phyloP scores from a whole-genome alignment of 2,888 invertebrate species.

The Opisthograptis luteolata region DNA sequence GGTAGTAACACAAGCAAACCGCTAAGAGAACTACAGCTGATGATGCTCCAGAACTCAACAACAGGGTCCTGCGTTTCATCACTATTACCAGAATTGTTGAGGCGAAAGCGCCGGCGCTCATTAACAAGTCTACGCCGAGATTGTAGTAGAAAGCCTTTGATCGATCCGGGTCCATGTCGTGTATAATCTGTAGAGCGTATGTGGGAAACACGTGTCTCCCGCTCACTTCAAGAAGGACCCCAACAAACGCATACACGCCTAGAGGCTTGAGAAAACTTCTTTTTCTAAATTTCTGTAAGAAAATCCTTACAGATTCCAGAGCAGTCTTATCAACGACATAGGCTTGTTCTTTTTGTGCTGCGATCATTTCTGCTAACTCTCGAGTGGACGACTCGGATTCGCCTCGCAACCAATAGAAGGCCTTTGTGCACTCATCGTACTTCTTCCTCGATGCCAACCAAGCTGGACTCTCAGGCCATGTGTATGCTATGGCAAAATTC shows the following conservation, averaged over 20 bases:
- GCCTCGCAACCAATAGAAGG: constrained; percentile 79
- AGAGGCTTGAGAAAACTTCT: constrained; percentile 61
- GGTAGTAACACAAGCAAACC: background rate
- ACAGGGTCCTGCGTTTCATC: constrained; percentile 54
- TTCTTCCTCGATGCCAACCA: constrained; percentile 39
- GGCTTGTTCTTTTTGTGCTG: constrained; percentile 41
- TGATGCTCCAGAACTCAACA: constrained; percentile 56
- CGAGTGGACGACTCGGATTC: constrained; percentile 57
- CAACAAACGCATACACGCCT: constrained; percentile 47
- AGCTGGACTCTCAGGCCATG: constrained; percentile 47
- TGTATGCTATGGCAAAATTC: constrained; percentile 31
- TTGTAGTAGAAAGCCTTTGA: constrained; percentile 55
- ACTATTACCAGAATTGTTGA: constrained; percentile 57
- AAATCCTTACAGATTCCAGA: constrained; percentile 24
- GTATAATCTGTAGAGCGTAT: constrained; percentile 61
- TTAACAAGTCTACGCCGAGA: constrained; percentile 56
- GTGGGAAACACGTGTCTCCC: constrained; percentile 63
- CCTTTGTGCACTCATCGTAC: constrained; percentile 31
- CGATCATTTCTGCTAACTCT: constrained; percentile 53
- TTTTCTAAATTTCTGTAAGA: constrained; percentile 53
- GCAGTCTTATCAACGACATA: constrained; percentile 14
- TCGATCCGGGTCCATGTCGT: constrained; percentile 51
- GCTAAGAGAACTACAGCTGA: constrained; percentile 39
- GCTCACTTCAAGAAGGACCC: constrained; percentile 53
- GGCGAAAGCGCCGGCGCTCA: constrained; percentile 50